phyloP scores from a whole-genome alignment of 1,140 invertebrate species.

The Brachionus paranguensis region DNA sequence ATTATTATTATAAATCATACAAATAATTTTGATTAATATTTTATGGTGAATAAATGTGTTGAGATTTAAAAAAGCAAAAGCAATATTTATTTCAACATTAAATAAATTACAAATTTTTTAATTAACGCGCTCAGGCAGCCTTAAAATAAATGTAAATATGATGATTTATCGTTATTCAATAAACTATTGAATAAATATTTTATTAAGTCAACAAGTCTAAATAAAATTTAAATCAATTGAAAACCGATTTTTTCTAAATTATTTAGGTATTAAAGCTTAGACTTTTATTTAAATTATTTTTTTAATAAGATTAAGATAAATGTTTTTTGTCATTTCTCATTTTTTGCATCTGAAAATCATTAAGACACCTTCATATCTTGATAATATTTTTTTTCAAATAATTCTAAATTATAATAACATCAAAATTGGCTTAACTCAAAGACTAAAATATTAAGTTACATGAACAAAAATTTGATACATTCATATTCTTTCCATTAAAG shows the following conservation, averaged over 20 bases:
- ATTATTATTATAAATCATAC: not conserved
- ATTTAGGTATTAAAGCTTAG: not conserved
- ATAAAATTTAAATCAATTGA: not conserved
- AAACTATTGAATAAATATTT: not conserved
- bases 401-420: not conserved
- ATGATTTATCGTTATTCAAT: not conserved
- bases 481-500: not conserved
- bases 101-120: not conserved
- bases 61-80: not conserved
- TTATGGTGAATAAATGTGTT: not conserved
- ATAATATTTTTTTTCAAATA: not conserved
- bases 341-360: not conserved
- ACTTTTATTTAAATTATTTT: not conserved
- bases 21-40: not conserved
- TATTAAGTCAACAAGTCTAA: not conserved
- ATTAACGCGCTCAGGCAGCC: not conserved
- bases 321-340: not conserved
- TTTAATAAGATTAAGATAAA: not conserved
- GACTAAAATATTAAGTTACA: not conserved
- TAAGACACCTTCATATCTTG: not conserved
- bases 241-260: not conserved
- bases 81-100: not conserved
- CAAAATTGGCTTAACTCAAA: not conserved
- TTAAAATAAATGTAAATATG: not conserved
- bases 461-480: not conserved